These are phyloP conservation scores for Pelusios castaneus DNA, from an alignment of 2,113 vertebrate species.

Conservation along the genomic window DNA sequence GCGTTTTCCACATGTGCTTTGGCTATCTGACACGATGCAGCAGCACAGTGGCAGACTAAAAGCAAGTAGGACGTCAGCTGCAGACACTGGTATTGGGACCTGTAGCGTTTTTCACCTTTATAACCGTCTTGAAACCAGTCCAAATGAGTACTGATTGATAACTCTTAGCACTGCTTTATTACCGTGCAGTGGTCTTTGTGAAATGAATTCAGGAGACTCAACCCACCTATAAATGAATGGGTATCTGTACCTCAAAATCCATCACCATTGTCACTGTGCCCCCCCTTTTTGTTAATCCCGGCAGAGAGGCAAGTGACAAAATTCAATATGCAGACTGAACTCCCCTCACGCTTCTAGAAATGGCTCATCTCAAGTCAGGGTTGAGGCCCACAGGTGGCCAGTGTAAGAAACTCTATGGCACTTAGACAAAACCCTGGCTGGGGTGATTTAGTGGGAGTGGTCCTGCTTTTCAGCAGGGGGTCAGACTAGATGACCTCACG, in stretches of 20 bases:
- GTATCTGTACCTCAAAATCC: neutral
- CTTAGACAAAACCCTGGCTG: too few relatives aligned
- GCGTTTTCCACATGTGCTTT: neutral
- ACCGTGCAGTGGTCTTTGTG: neutral
- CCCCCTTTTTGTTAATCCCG: neutral
- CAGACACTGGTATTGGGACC: neutral
- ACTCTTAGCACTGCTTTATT: neutral
- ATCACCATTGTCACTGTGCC: neutral
- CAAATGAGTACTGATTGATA: neutral
- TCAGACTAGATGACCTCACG: too few relatives aligned
- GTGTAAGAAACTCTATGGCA: neutral
- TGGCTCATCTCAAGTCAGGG: neutral
- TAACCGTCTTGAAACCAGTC: neutral
- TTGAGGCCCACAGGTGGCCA: neutral
- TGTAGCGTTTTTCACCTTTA: neutral
- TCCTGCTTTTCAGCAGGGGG: too few relatives aligned
- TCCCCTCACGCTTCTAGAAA: neutral
- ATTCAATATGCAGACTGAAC: neutral
- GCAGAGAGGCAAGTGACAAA: neutral
- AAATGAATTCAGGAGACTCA: neutral
- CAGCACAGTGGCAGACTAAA: neutral
- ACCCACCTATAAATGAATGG: neutral
- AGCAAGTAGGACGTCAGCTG: neutral
- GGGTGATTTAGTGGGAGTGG: too few relatives aligned
- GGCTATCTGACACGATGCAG: neutral